Base-by-base conservation (phyloP, 2,113 vertebrate species). In the Colossoma macropomum region DNA sequence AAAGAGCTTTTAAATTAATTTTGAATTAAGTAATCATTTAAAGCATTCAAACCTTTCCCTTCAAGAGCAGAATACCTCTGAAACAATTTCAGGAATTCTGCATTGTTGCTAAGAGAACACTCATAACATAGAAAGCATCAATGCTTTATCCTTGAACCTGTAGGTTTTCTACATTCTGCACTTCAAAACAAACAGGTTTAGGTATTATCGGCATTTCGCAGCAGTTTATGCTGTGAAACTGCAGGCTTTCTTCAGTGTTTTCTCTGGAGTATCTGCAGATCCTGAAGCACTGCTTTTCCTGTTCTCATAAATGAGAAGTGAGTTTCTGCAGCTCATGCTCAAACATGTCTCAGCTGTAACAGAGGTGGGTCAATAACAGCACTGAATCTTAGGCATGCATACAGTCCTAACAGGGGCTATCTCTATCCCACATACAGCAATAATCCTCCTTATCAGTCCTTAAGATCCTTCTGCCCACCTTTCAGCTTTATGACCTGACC, bases 401-500 rank as follows among this genome's bases (percentile, higher is more conserved):
- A 25, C 38, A 56, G 50, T 27, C 32, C 59, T 38, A 63, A 77
- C 25, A 32, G 50, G 28, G 50, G 17, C 38, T 48, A 17, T 52
- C 16, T 52, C 30, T 50, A n/a, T 63, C 7, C 19, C 62, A 54
- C 48, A 48, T 21, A 41, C 15, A 16, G 77, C 27, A 69, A 70
- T 16, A n/a, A 48, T 25, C 41, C 52, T 45, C 32, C 52, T 66
- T 32, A 28, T 28, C 4, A 62, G n/a, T 68, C 80, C 63, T 77
- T 81, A 73, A 50, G 56, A 5, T 72, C 17, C 75, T 41, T 25
- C 70, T 30, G 50, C 38, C n/a, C 62, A 54, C 54, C 62, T 38
- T 54, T 32, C 23, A 30, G 30, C 16, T 82, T 75, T 56, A 75
- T 82, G 80, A 56, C 73, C 73, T 77, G 84, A 77, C 75, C 66